Base-by-base conservation (phyloP, 2,797 vertebrate genomes). In the Dallia pectoralis region DNA sequence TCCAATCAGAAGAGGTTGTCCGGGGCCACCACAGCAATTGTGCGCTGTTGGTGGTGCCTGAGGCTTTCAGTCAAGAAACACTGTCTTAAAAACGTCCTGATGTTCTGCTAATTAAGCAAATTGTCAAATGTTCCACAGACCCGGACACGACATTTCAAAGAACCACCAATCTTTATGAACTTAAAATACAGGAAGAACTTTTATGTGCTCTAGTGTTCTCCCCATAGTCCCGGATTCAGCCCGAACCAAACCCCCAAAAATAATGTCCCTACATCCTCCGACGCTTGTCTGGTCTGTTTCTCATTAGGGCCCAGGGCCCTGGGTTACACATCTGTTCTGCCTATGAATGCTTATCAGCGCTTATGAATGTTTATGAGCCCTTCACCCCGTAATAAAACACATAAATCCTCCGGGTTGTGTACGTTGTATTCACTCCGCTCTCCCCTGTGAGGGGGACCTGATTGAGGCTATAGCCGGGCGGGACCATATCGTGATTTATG, bases 401-500 rank as follows among this genome's bases (percentile, higher is more conserved):
- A 84, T 90, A 85, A 88, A 90, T 90, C 83, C 83, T 82, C 73
- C 67, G 61, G 80, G 78, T 70, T 74, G 74, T 80, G 53, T 11
- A 12, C 2, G 79, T 79, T 85, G 79, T 85, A 84, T 87, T 88
- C 85, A 86, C 86, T 89, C 85, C 80, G 83, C 84, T 79, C 73
- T 73, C 76, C 74, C 74, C 79, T 53, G 69, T 62, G 22, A 25
- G 53, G 14, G 53, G 53, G 53, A 59, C 53, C 72, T 74, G 75
- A 74, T 74, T 84, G 72, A 85, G 33, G 19, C 56, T 75, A 59
- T 27, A 53, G 33, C 71, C 33, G 4, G n/a, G 64, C 9, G 64
- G 18, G 64, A 25, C 44, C 74, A 70, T 67, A 78, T 73, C 53
- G 11, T 74, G 91, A 93, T 93, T 93, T 92, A 93, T 91, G 89